phyloP scores from a whole-genome alignment of 1,140 invertebrate species.

The Bombus picipes region DNA sequence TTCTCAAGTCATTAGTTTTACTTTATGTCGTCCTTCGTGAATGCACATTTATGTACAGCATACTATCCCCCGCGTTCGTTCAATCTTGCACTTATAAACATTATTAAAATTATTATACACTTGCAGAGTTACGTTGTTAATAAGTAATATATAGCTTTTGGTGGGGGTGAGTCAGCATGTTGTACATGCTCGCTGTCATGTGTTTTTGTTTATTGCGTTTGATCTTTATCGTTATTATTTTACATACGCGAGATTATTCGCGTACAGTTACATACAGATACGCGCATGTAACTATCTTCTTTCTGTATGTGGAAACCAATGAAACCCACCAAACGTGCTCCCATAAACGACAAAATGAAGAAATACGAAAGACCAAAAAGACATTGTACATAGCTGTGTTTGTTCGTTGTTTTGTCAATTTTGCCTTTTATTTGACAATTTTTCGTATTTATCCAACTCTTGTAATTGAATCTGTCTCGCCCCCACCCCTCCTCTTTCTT shows the following conservation, averaged over 20 bases:
- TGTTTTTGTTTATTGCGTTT: conserved; percentile 30
- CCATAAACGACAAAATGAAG: not conserved
- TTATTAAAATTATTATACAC: conserved; percentile 83
- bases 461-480: conserved; percentile 3
- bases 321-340: not conserved
- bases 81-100: conserved; percentile 78
- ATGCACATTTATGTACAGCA: conserved; percentile 77
- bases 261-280: not conserved
- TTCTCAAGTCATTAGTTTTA: conserved; percentile 75
- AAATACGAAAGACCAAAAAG: not conserved
- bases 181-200: conserved; percentile 44
- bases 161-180: conserved; percentile 28
- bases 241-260: conserved; percentile 14
- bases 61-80: conserved; percentile 65
- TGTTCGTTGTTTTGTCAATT: conserved; percentile 15
- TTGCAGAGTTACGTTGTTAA: conserved; percentile 75
- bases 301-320: not conserved
- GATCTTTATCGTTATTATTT: not conserved
- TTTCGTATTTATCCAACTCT: not conserved
- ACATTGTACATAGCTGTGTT: not conserved
- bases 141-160: conserved; percentile 43
- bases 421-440: not conserved
- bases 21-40: conserved; percentile 65
- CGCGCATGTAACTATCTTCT: not conserved
- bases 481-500: not conserved